Evolutionary conservation across 2,113 vertebrate genomes (phyloP).

Genomic region (Perca schrenkii): DNA sequence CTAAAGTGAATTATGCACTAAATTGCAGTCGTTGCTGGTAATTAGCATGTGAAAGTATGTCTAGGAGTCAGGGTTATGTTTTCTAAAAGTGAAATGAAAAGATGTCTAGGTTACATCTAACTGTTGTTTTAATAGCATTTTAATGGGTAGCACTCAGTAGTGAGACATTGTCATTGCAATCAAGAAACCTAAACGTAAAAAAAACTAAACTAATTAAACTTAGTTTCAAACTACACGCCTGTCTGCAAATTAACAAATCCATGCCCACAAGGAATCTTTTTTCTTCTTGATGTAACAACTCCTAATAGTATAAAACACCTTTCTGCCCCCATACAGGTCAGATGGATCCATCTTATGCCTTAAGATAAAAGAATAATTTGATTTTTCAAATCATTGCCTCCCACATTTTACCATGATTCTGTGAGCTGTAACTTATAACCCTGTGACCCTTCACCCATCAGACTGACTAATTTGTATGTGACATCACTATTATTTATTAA

Average conservation of each 20-base stretch:
- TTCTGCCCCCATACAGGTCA: background rate
- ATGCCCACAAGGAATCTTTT: no score
- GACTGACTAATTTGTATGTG: background rate
- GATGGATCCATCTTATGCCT: background rate
- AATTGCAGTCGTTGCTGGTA: background rate
- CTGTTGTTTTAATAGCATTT: no score
- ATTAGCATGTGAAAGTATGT: background rate
- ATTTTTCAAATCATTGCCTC: background rate
- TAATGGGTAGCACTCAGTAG: background rate
- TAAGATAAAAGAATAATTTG: background rate
- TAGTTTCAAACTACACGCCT: background rate
- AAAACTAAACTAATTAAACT: background rate
- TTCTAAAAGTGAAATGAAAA: background rate
- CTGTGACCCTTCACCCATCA: background rate
- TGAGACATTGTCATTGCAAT: background rate
- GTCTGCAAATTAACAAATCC: background rate
- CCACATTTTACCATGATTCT: background rate
- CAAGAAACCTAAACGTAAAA: background rate
- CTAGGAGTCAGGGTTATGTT: background rate
- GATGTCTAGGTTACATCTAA: background rate
- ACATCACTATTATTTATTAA: constrained; percentile 26
- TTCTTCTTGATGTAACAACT: background rate
- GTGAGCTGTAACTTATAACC: constrained; percentile 3
- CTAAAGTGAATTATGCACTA: background rate
- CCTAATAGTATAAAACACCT: background rate